Conservation (phyloP, 2,888 invertebrate genomes). For the Epistrophe eligans region DNA sequence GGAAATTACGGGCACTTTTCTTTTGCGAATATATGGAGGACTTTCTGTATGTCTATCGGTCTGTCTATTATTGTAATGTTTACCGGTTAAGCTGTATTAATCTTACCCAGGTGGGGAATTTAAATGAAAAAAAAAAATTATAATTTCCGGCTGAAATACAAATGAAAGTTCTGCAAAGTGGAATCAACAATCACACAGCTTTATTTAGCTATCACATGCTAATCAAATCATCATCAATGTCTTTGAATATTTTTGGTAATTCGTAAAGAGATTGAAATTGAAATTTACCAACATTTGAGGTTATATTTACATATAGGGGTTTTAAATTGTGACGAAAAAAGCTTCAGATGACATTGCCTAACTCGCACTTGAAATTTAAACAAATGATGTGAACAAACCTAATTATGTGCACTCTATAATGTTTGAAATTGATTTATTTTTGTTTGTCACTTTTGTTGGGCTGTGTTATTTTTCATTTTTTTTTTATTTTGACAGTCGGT, state of each 20-base stretch:
- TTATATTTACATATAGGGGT: background rate
- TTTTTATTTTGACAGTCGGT: background rate
- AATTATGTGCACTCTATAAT: background rate
- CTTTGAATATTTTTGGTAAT: background rate
- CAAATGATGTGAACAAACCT: background rate
- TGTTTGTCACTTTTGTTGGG: no score
- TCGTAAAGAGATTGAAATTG: background rate
- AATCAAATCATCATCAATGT: constrained; percentile 36
- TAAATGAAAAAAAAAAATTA: background rate
- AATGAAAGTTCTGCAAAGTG: constrained; percentile 30
- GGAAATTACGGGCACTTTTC: constrained; percentile 39
- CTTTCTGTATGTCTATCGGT: background rate
- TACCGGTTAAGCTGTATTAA: constrained; percentile 25
- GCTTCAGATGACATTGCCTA: background rate
- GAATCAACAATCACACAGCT: background rate
- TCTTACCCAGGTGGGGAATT: background rate
- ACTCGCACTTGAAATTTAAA: background rate
- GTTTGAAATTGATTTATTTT: background rate
- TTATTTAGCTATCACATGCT: constrained; percentile 42
- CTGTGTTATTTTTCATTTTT: background rate
- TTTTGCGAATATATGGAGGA: background rate
- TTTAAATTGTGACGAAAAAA: background rate
- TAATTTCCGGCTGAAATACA: background rate
- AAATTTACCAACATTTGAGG: background rate
- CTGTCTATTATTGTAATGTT: constrained; percentile 9